phyloP scores from a whole-genome alignment of 2,113 vertebrate genomes.

The Microtus pennsylvanicus region DNA sequence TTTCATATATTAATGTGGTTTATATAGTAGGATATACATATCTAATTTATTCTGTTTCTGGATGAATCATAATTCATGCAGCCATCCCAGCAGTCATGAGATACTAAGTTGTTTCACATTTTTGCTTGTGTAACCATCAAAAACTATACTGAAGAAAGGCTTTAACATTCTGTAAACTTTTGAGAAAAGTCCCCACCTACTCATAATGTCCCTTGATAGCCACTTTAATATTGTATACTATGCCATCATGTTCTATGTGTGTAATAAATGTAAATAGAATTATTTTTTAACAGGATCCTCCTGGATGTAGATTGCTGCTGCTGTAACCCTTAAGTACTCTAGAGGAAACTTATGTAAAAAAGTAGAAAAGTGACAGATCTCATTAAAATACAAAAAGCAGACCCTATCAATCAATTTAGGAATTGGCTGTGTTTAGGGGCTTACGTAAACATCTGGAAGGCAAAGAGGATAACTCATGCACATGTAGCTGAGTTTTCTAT shows the following conservation, averaged over 20 bases:
- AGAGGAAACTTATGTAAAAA: not conserved
- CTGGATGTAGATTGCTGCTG: not conserved
- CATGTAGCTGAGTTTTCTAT: not conserved
- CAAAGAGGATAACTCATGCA: not conserved
- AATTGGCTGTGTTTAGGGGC: not conserved
- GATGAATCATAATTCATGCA: not conserved
- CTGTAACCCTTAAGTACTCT: not conserved
- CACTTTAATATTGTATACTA: not conserved
- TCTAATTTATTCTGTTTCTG: not conserved
- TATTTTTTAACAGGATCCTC: constrained; percentile 26
- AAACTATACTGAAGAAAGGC: not conserved
- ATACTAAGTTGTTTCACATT: not conserved
- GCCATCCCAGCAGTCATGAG: not conserved
- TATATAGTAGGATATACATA: not conserved
- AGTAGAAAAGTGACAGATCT: not conserved
- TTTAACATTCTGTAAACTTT: not conserved
- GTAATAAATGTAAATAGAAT: not conserved
- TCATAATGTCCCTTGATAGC: not conserved
- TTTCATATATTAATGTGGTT: not conserved
- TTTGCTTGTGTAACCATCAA: not conserved
- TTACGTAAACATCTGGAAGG: constrained; percentile 9
- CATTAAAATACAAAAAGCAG: constrained; percentile 44
- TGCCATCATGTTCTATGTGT: not conserved
- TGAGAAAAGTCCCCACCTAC: not conserved
- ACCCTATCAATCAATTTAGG: not conserved